These are phyloP conservation scores for Melanotus villosus DNA, from an alignment of 2,888 invertebrate genomes.

Conservation along the genomic window DNA sequence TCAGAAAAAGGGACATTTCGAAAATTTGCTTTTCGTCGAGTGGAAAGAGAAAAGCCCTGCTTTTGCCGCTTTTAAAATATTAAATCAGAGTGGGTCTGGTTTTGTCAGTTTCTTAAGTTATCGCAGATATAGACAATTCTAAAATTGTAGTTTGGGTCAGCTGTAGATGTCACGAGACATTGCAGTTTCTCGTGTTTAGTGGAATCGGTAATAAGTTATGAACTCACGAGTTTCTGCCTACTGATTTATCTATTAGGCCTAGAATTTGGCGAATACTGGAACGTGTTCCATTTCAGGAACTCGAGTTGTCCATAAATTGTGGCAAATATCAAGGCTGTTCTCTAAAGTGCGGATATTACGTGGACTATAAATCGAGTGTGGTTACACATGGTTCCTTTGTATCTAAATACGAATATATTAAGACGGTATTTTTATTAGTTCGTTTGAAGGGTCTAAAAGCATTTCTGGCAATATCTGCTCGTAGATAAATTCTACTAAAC, in stretches of 20 bases:
- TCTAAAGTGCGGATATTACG: slow-evolving; percentile 31
- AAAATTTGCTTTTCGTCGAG: no score
- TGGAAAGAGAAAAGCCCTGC: no score
- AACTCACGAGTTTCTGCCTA: neutral
- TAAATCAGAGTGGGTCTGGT: no score
- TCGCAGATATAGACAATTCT: no score
- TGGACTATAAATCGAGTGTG: slow-evolving; percentile 24
- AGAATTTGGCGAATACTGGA: slow-evolving; percentile 22
- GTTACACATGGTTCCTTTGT: slow-evolving; percentile 24
- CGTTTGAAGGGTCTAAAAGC: slow-evolving; percentile 27
- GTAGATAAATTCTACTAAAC: slow-evolving; percentile 33
- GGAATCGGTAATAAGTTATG: slow-evolving; percentile 10
- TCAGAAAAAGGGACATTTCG: no score
- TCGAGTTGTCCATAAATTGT: slow-evolving; percentile 29
- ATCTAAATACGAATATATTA: slow-evolving; percentile 25
- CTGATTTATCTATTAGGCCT: slow-evolving; percentile 23
- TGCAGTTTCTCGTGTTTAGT: neutral
- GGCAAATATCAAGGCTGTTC: slow-evolving; percentile 38
- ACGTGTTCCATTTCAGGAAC: slow-evolving; percentile 25
- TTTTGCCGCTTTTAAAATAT: no score
- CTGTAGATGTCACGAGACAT: neutral
- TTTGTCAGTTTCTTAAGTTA: no score
- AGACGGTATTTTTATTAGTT: slow-evolving; percentile 24
- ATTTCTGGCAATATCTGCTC: slow-evolving; percentile 31
- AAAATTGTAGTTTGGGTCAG: slow-evolving; percentile 5